Conservation (phyloP, 2,797 vertebrate species). For the Epinephelus malabaricus region DNA sequence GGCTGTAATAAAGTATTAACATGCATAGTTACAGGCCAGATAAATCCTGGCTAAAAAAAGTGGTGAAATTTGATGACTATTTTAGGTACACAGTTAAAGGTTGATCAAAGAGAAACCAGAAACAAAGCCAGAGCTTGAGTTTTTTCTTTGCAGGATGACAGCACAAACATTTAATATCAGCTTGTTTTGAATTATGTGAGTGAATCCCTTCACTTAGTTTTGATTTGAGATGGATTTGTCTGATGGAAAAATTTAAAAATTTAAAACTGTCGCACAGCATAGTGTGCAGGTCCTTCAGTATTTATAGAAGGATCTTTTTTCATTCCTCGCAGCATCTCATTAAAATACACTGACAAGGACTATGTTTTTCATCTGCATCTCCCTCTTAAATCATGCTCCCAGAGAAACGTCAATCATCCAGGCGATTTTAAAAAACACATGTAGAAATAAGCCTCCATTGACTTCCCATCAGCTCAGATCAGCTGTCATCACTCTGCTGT, state of each 20-base stretch:
- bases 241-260: background rate
- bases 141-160: conserved; percentile 41
- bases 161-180: conserved; percentile 7
- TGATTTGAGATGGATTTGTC: background rate
- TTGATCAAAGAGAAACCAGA: conserved; percentile 56
- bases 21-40: conserved; percentile 71
- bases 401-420: conserved; percentile 49
- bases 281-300: conserved; percentile 4
- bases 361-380: conserved; percentile 31
- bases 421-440: conserved; percentile 42
- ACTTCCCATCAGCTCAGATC: conserved; percentile 57
- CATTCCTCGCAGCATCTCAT: conserved; percentile 33
- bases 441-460: conserved; percentile 43
- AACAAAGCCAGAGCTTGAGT: conserved; percentile 29
- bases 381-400: conserved; percentile 29
- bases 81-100: conserved; percentile 51
- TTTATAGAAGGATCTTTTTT: conserved; percentile 59
- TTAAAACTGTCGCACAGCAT: background rate
- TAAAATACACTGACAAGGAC: conserved; percentile 36
- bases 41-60: conserved; percentile 48
- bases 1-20: conserved; percentile 71
- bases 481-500: conserved; percentile 38
- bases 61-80: conserved; percentile 43
- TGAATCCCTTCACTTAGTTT: background rate
- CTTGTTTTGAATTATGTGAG: conserved; percentile 3